Evolutionary conservation across 2,113 vertebrate genomes (phyloP).

Genomic region (Prunella himalayana): DNA sequence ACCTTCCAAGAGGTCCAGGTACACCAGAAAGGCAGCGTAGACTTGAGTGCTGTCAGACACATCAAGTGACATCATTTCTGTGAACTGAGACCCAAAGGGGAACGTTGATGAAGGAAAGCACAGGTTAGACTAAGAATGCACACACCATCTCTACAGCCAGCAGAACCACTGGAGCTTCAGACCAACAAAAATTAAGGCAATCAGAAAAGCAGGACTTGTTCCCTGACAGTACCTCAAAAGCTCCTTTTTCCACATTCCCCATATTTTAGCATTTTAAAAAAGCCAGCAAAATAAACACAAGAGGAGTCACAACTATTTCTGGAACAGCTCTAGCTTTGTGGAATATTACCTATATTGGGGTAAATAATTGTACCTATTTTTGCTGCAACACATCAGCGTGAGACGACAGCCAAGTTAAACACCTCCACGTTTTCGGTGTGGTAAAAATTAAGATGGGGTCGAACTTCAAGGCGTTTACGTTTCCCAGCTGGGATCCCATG

Average conservation of each 20-base stretch:
- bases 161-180: not conserved
- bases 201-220: not conserved
- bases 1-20: constrained; percentile 93
- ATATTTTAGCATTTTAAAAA: not conserved
- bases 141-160: not conserved
- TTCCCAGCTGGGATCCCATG: not conserved
- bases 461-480: not conserved
- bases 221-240: not conserved
- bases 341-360: not conserved
- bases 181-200: not conserved
- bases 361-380: not conserved
- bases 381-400: not conserved
- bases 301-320: not conserved
- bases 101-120: not conserved
- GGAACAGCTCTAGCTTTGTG: not conserved
- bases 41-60: constrained; percentile 81
- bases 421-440: not conserved
- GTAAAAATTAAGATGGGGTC: not conserved
- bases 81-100: constrained; percentile 76
- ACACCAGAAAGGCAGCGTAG: constrained; percentile 88
- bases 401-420: not conserved
- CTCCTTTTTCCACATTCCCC: not conserved
- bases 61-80: constrained; percentile 83
- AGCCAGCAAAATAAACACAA: not conserved
- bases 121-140: not conserved